Base-by-base conservation (phyloP, 2,113 vertebrate genomes). In the Corydoras sp. region DNA sequence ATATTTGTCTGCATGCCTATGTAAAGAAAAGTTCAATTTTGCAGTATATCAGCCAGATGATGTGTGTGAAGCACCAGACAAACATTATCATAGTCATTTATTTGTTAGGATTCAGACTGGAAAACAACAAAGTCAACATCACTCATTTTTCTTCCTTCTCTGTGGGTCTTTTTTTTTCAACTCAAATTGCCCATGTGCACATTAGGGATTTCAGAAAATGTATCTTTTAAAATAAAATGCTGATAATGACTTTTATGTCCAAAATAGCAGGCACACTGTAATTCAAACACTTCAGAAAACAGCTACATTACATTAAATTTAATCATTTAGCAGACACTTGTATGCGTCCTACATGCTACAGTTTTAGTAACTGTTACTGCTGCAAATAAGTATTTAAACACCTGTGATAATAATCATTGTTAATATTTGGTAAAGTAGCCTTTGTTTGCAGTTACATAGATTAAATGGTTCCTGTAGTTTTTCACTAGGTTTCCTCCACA, bases 1-100 rank as follows among this genome's bases (percentile, higher is more conserved):
- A 53, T 55, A 8, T 24, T 48, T 73, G 64, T 73, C 56, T 15
- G 18, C 32, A 43, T 43, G 35, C 35, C 35, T 63, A 53, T 11
- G 32, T 53, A 7, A 65, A 65, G 5, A 58, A 35, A 65, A 49
- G 49, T 54, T 58, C 65, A 66, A 73, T 48, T 18, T 64, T 32
- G 43, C 56, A 66, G 63, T 60, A 61, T 56, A 55, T 73, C 71
- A 67, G 58, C 48, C 49, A 73, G 64, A 64, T 67, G 72, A 73
- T 61, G 63, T 65, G 76, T 66, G 24, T 11, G 65, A 75, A 65
- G 65, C 72, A 78, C 69, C 58, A 75, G 73, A 75, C 65, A 78
- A 78, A 75, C 73, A 72, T 72, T 72, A 78, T 60, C 77, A 75
- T 12, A 78, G 65, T 69, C 48, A 75, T 78, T 78, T 75, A 78